Base-by-base conservation (phyloP, 1,140 invertebrate genomes). In the Oreohelix idahoensis region DNA sequence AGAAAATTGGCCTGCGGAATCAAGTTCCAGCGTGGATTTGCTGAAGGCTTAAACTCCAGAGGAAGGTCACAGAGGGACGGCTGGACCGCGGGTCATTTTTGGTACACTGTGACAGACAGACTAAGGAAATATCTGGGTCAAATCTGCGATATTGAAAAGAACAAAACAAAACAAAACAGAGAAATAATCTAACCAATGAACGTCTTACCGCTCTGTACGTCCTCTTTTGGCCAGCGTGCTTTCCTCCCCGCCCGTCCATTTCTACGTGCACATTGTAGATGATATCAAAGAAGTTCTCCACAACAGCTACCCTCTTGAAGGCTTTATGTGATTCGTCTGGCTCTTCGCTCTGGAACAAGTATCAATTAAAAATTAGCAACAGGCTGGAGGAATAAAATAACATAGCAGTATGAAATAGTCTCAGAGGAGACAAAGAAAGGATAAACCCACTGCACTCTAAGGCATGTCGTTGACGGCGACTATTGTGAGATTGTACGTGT, bases 261-360 rank as follows among this genome's bases (percentile, higher is more conserved):
- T 97, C 97, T 49, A 98, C 97, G 91, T 98, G 97, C 29, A 98
- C 97, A 35, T 95, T 96, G 93, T 98, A 97, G 87, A 99, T 98
- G 84, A 98, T 98, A 91, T 98, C 96, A 91, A 98, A 98, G 93
- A 99, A 99, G 89, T 98, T 96, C 93, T 99, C 98, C 20, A 98
- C 98, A 36, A 98, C 96, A 0, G 97, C 97, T 11, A 98, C 97
- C 91, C 97, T 96, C 90, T 97, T 96, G 92, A 96, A 98, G 82
- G 90, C 93, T 87, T 86, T 93, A 86, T 83, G 93, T 32, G 79
- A 83, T 15, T 88, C 88, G n/a, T 82, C 86, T 36, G 81, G 70
- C 32, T 85, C 84, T 0, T 84, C 86, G 20, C 84, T 87, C 88
- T 89, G 85, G 0, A 84, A 85, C 13, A 39, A 20, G 76, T n/a